Percentiles rank a stretch among this genome's conserved stretches.
phyloP scores from a whole-genome alignment of 2,797 vertebrate species.

The Lemur catta region DNA sequence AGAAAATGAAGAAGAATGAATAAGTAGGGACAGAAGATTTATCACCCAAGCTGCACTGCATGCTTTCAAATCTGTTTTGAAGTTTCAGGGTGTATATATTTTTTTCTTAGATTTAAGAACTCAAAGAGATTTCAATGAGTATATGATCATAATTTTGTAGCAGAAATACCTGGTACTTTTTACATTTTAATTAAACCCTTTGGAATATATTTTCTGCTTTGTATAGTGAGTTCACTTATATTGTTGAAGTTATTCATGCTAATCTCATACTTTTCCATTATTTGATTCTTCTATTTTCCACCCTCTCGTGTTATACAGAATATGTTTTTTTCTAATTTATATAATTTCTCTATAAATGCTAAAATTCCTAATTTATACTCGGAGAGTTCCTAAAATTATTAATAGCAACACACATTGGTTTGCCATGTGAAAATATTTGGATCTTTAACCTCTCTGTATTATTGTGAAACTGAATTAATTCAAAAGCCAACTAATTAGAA shows the following conservation, averaged over 20 bases:
- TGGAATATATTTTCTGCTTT: neutral
- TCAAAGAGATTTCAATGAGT: neutral
- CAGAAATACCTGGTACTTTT: neutral
- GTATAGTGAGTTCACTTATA: neutral
- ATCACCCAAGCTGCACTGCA: neutral
- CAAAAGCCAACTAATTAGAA: neutral
- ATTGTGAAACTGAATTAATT: neutral
- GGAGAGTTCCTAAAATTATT: neutral
- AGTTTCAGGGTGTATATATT: neutral
- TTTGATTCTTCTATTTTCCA: conserved; percentile 6
- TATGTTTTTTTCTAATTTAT: neutral
- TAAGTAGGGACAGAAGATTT: conserved; percentile 25
- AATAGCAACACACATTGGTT: neutral
- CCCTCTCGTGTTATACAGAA: neutral
- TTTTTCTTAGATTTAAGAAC: neutral
- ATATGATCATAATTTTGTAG: neutral
- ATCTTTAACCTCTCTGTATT: neutral
- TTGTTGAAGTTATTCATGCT: neutral
- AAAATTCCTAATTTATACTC: neutral
- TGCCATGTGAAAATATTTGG: neutral
- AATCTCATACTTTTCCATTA: neutral
- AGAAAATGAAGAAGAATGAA: conserved; percentile 72
- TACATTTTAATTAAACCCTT: conserved; percentile 19
- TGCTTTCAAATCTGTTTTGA: conserved; percentile 30
- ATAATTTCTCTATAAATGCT: neutral